Conservation (phyloP, 2,888 invertebrate genomes). For the Eilema griseolum region DNA sequence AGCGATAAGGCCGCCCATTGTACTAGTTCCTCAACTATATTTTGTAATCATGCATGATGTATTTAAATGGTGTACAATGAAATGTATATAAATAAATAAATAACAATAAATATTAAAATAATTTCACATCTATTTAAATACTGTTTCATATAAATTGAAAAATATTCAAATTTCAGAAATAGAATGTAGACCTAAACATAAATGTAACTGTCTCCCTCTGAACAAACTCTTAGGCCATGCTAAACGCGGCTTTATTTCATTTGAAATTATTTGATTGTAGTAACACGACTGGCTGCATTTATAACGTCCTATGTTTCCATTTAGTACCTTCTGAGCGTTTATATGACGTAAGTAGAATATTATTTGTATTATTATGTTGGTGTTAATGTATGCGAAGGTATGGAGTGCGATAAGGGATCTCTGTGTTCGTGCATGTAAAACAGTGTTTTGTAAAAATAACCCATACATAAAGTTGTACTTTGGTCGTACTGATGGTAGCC, state of each 20-base stretch:
- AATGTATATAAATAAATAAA: no score
- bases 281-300: constrained; percentile 36
- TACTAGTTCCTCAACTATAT: no score
- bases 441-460: background rate
- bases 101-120: no score
- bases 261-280: constrained; percentile 40
- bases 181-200: no score
- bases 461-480: background rate
- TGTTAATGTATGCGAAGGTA: constrained; percentile 11
- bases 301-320: constrained; percentile 29
- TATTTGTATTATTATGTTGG: constrained; percentile 10
- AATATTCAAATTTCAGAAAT: background rate
- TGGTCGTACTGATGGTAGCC: background rate
- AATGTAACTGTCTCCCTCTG: constrained; percentile 8
- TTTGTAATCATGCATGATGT: no score
- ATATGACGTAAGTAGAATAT: constrained; percentile 20
- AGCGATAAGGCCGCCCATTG: no score
- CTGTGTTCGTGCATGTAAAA: background rate
- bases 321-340: constrained; percentile 43
- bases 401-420: background rate
- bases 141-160: no score
- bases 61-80: no score
- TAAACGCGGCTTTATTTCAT: constrained; percentile 41
- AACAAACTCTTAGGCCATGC: constrained; percentile 21
- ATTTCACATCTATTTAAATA: no score